phyloP scores from a whole-genome alignment of 2,888 invertebrate genomes.

The Drosophila robusta region DNA sequence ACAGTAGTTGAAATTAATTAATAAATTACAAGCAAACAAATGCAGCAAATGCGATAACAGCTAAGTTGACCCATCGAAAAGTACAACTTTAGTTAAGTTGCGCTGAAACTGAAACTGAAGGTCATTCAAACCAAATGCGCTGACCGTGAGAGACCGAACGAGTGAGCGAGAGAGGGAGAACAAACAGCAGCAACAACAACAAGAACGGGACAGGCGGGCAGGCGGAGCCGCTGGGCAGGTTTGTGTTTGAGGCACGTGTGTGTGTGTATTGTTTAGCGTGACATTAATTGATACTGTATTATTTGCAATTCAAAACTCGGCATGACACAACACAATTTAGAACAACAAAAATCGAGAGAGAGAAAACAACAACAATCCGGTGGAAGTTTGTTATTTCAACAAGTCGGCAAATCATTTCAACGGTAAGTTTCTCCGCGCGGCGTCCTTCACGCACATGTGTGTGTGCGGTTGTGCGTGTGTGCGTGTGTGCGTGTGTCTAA shows the following conservation, averaged over 20 bases:
- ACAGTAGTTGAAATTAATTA: too few species aligned
- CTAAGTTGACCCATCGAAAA: neutral
- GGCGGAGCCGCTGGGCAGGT: slow-evolving; percentile 12
- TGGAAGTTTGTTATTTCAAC: neutral
- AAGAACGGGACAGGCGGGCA: neutral
- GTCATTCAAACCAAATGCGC: slow-evolving; percentile 30
- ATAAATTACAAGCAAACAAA: neutral
- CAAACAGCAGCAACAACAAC: slow-evolving; percentile 12
- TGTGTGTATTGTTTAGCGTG: slow-evolving; percentile 19
- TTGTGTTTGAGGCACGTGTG: slow-evolving; percentile 17
- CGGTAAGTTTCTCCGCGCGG: slow-evolving; percentile 6
- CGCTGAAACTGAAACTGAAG: slow-evolving; percentile 21
- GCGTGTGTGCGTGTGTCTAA: neutral
- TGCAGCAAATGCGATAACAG: slow-evolving; percentile 11
- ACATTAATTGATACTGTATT: slow-evolving; percentile 34
- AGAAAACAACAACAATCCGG: neutral
- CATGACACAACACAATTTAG: slow-evolving; percentile 45
- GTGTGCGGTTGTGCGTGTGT: neutral
- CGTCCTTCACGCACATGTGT: neutral
- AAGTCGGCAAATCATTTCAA: slow-evolving; percentile 9
- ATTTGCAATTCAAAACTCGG: slow-evolving; percentile 23
- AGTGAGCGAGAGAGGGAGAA: neutral
- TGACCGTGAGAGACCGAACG: neutral
- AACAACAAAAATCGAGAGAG: slow-evolving; percentile 2
- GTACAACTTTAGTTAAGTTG: neutral